These are phyloP conservation scores for Colius striatus DNA, from an alignment of 2,113 vertebrate species.

Conservation along the genomic window DNA sequence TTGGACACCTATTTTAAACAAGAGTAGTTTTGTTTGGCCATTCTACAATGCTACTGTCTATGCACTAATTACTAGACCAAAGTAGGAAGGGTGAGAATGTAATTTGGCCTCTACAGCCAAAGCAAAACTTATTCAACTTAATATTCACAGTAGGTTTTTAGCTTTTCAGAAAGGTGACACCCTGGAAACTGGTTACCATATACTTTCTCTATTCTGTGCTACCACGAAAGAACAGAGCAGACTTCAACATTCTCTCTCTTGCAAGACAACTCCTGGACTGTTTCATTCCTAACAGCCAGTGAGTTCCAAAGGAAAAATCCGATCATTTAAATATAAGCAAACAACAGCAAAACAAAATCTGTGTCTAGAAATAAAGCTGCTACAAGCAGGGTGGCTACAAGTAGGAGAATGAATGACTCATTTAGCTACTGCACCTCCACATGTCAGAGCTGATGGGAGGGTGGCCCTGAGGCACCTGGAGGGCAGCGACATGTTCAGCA, in stretches of 20 bases:
- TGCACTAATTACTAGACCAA: background rate
- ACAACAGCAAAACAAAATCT: background rate
- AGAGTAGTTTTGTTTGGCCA: background rate
- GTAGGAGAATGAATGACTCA: background rate
- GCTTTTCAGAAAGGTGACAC: background rate
- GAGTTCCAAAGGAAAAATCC: background rate
- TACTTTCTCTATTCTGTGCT: background rate
- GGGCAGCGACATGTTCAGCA: background rate
- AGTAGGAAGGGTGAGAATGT: background rate
- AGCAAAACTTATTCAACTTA: background rate
- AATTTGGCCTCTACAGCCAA: background rate
- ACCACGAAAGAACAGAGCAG: background rate
- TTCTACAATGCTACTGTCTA: background rate
- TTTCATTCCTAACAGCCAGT: background rate
- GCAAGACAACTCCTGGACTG: background rate
- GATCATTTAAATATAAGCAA: background rate
- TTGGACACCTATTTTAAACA: background rate
- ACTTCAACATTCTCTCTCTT: background rate
- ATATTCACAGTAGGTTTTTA: background rate
- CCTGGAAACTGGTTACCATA: background rate
- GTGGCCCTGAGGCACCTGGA: background rate
- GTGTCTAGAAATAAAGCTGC: background rate
- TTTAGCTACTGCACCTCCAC: background rate
- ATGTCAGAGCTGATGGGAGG: too few species aligned
- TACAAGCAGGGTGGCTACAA: background rate